phyloP scores from a whole-genome alignment of 2,888 invertebrate species.

The Catonia carolina region DNA sequence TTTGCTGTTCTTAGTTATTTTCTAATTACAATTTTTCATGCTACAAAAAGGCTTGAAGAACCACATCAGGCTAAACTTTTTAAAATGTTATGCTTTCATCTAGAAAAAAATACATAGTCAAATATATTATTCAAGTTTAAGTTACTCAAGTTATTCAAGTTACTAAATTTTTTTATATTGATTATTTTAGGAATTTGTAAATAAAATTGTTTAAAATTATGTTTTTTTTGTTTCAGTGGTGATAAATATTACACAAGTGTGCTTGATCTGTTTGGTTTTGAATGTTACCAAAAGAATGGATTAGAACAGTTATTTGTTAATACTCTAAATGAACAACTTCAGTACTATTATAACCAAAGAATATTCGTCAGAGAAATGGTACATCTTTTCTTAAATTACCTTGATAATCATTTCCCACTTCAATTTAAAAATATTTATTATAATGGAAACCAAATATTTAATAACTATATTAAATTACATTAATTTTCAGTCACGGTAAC shows the following conservation, averaged over 20 bases:
- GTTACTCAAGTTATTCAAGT: too few relatives aligned
- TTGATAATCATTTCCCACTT: not conserved
- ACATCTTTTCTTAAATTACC: constrained; percentile 30
- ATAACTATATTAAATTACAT: not conserved
- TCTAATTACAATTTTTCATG: too few relatives aligned
- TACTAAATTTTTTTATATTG: too few relatives aligned
- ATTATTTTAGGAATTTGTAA: too few relatives aligned
- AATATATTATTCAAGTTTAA: too few relatives aligned
- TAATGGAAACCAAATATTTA: not conserved
- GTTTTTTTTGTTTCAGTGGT: constrained; percentile 52
- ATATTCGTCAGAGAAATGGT: constrained; percentile 88
- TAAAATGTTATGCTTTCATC: too few relatives aligned
- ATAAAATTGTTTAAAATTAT: not conserved
- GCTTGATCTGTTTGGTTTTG: constrained; percentile 87
- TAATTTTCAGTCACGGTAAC: too few relatives aligned
- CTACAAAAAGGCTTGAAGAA: too few relatives aligned
- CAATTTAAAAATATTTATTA: not conserved
- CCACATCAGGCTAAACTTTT: too few relatives aligned
- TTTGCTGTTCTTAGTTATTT: too few relatives aligned
- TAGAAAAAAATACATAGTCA: too few relatives aligned
- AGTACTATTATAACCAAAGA: constrained; percentile 87
- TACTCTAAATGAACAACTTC: constrained; percentile 85
- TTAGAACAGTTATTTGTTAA: constrained; percentile 86
- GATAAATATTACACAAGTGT: constrained; percentile 75
- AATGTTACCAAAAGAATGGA: constrained; percentile 79